phyloP scores from a whole-genome alignment of 2,888 invertebrate species.

The Tridacna crocea region DNA sequence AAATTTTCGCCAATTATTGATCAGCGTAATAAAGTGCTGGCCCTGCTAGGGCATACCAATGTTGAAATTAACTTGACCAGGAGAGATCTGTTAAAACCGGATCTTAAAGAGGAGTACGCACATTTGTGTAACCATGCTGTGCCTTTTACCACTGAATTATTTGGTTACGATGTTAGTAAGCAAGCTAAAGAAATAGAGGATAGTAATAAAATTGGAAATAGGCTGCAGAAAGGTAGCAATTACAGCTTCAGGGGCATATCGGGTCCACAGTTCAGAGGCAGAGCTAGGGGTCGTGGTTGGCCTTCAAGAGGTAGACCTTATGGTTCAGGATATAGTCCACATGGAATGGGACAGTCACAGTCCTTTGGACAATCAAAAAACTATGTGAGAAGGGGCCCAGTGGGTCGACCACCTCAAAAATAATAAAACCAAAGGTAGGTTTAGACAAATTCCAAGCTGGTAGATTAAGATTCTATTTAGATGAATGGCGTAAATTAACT shows the following conservation, averaged over 20 bases:
- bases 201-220: not conserved
- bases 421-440: slow-evolving; percentile 1
- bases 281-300: slow-evolving; percentile 6
- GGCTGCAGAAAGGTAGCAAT: not conserved
- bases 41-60: slow-evolving; percentile 7
- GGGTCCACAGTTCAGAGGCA: not conserved
- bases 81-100: slow-evolving; percentile 4
- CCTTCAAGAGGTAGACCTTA: not conserved
- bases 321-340: not conserved
- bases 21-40: slow-evolving; percentile 10
- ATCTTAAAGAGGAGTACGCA: slow-evolving; percentile 9
- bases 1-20: not conserved
- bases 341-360: slow-evolving; percentile 4
- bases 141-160: not conserved
- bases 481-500: slow-evolving; percentile 16
- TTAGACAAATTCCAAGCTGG: not conserved
- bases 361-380: slow-evolving; percentile 10
- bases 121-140: slow-evolving; percentile 1
- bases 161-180: slow-evolving; percentile 8
- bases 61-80: not conserved
- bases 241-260: not conserved
- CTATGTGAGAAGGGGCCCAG: slow-evolving; percentile 12
- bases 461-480: no score
- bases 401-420: slow-evolving; percentile 12
- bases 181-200: no score